Percentiles rank a stretch among this genome's conserved stretches.
These are phyloP conservation scores for Encarsia formosa DNA, from an alignment of 2,888 invertebrate genomes.

Conservation along the genomic window DNA sequence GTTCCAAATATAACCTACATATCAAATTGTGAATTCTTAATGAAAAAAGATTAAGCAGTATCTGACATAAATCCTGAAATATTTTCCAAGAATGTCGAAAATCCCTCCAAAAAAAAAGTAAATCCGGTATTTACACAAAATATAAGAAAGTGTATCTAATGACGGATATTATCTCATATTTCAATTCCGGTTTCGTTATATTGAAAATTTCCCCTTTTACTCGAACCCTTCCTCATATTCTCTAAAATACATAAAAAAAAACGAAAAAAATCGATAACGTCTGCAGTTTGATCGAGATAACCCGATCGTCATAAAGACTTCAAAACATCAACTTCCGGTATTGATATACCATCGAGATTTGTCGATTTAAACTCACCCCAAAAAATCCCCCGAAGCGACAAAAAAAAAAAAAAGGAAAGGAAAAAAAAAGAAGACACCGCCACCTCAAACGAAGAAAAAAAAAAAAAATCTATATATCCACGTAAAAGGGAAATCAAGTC, in stretches of 20 bases:
- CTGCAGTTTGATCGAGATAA: constrained; percentile 23
- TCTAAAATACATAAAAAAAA: background rate
- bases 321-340: constrained; percentile 20
- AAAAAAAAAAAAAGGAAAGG: background rate
- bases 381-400: background rate
- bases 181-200: too few species aligned
- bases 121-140: constrained; percentile 12
- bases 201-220: too few species aligned
- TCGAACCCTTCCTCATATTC: too few species aligned
- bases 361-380: constrained; percentile 9
- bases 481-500: background rate
- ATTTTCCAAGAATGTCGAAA: constrained; percentile 1
- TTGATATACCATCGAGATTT: constrained; percentile 22
- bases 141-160: constrained; percentile 7
- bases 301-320: constrained; percentile 23
- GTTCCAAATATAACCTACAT: too few species aligned
- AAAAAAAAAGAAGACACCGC: too few species aligned
- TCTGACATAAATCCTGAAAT: too few species aligned
- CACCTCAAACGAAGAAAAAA: background rate
- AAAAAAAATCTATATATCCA: background rate
- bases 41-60: too few species aligned
- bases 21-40: too few species aligned
- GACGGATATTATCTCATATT: constrained; percentile 10
- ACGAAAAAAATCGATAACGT: constrained; percentile 9
- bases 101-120: background rate